Base-by-base conservation (phyloP, 2,797 vertebrate species). In the Pitangus sulphuratus region DNA sequence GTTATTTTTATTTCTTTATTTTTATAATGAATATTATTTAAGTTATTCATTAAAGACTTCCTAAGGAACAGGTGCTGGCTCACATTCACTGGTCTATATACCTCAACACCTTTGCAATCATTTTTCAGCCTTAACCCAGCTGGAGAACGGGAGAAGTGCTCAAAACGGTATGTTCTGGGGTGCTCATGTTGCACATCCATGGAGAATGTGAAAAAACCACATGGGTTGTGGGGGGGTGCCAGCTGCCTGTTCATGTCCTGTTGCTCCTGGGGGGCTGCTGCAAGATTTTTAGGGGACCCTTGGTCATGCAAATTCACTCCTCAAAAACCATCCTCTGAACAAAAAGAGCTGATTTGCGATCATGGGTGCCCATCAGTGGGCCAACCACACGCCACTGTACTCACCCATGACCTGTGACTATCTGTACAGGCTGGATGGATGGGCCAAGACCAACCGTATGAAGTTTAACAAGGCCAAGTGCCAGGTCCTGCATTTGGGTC, bases 231-330 rank as follows among this genome's bases (percentile, higher is more conserved):
- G n/a, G 8, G 3, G 25, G 39, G 39, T 13, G 4, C 6, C 44
- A 61, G 35, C 16, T 10, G 28, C 10, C 64, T 15, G 4, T 11
- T 78, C 0, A 0, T 19, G 26, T 24, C 21, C 47, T 50, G 2
- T 45, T 18, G 54, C 28, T 40, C 22, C 37, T 31, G 5, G 15
- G 11, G 21, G 30, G 21, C 5, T 30, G 17, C 64, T 45, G 56
- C 35, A 30, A 14, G 33, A 28, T 28, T 47, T 45, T 40, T 15
- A 5, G 4, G 28, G 40, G 22, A 7, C 3, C 7, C 30, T 8
- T 12, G 13, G 10, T 66, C 15, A 11, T 6, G 6, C 2, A 1
- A 37, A 9, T 37, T 44, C 5, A 1, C 21, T 31, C 20, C 14
- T 65, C 40, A 30, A 22, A 84, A 61, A 11, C 2, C 21, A 18